These are phyloP conservation scores for Oryzias melastigma DNA, from an alignment of 2,113 vertebrate species.

Conservation along the genomic window DNA sequence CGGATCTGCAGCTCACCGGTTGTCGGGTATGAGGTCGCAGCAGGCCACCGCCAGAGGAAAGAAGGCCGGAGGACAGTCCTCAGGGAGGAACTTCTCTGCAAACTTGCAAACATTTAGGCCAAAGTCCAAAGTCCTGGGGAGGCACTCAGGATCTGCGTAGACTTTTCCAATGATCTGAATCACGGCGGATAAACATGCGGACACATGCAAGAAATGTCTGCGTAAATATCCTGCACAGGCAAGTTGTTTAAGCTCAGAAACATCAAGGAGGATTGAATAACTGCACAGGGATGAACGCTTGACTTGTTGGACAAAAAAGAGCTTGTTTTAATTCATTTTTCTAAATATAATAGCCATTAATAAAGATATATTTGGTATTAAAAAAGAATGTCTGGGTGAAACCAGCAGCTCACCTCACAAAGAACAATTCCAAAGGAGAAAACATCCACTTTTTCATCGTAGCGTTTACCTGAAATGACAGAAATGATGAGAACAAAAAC, in stretches of 20 bases:
- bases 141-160: constrained; percentile 93
- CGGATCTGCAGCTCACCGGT: constrained; percentile 75
- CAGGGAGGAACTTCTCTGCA: constrained; percentile 94
- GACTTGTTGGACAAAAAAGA: too few species aligned
- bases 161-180: constrained; percentile 96
- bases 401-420: constrained; percentile 85
- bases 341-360: not conserved
- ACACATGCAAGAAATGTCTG: too few species aligned
- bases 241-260: too few species aligned
- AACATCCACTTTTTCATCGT: constrained; percentile 95
- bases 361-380: not conserved
- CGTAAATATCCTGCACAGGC: too few species aligned
- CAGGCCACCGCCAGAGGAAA: constrained; percentile 92
- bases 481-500: not conserved
- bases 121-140: constrained; percentile 93
- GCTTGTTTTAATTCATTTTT: too few species aligned
- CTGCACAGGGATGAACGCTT: too few species aligned
- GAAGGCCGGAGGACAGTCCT: constrained; percentile 91
- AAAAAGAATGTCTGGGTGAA: not conserved
- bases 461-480: constrained; percentile 87
- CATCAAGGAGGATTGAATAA: too few species aligned
- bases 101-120: constrained; percentile 94
- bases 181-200: not conserved
- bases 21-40: constrained; percentile 90
- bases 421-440: constrained; percentile 98